Conservation (phyloP, 2,888 invertebrate species). For the Ochropleura plecta region DNA sequence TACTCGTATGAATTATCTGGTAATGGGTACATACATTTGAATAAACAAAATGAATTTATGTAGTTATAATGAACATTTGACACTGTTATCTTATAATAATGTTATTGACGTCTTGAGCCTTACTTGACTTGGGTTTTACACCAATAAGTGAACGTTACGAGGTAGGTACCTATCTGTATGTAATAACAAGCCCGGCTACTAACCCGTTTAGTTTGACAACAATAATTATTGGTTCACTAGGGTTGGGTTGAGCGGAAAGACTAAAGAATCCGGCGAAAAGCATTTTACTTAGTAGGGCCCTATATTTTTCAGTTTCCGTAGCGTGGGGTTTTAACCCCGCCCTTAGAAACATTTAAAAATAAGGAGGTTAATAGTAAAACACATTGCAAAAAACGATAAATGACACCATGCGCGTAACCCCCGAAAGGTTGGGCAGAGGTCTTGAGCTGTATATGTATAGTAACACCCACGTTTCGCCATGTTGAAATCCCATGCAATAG, state of each 20-base stretch:
- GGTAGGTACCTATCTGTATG: background rate
- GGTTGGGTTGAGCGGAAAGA: background rate
- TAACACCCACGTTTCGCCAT: too few species aligned
- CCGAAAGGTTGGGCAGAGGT: too few species aligned
- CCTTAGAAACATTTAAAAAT: background rate
- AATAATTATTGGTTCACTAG: background rate
- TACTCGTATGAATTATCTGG: constrained; percentile 53
- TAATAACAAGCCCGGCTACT: background rate
- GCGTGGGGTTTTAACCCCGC: background rate
- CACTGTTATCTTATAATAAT: constrained; percentile 79
- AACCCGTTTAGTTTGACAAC: background rate
- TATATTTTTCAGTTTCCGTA: background rate
- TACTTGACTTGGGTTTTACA: constrained; percentile 58
- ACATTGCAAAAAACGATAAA: too few species aligned
- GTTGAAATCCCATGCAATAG: too few species aligned
- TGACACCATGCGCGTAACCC: too few species aligned
- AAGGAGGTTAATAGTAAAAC: too few species aligned
- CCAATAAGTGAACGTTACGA: constrained; percentile 42
- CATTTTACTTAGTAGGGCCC: too few species aligned
- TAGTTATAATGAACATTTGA: constrained; percentile 77
- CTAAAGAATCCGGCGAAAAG: background rate
- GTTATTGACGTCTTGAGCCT: constrained; percentile 78
- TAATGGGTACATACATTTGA: constrained; percentile 39
- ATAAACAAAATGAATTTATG: constrained; percentile 64
- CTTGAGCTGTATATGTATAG: too few species aligned